These are phyloP conservation scores for Dolichotis patagonum DNA, from an alignment of 2,113 vertebrate species.

Conservation along the genomic window DNA sequence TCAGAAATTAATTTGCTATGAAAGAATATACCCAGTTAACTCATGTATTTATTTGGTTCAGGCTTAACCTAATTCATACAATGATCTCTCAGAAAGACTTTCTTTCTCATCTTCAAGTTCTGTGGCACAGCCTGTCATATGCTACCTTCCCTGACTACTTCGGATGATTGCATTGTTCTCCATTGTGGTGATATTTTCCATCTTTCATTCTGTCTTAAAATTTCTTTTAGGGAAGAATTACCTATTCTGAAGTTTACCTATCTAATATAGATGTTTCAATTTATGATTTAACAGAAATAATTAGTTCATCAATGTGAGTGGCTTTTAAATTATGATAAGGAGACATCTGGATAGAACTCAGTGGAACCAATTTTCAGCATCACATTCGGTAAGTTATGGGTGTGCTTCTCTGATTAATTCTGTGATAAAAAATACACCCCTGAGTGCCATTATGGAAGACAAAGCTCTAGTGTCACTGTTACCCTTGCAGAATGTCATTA, in stretches of 20 bases:
- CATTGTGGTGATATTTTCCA: not conserved
- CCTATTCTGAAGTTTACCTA: not conserved
- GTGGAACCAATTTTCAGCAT: slow-evolving; percentile 42
- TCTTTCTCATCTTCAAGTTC: not conserved
- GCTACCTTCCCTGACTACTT: not conserved
- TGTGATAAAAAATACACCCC: slow-evolving; percentile 59
- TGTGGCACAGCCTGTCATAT: not conserved
- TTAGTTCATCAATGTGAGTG: not conserved
- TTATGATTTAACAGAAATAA: slow-evolving; percentile 48
- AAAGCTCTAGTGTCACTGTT: slow-evolving; percentile 44
- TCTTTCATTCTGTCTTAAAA: not conserved
- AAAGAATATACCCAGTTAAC: not conserved
- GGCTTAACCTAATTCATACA: not conserved
- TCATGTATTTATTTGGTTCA: not conserved
- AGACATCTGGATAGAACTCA: slow-evolving; percentile 42
- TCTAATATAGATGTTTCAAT: not conserved
- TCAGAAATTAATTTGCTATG: not conserved
- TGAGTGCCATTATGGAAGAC: slow-evolving; percentile 59
- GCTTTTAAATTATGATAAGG: slow-evolving; percentile 14
- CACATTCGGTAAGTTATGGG: slow-evolving; percentile 3
- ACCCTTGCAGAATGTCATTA: slow-evolving; percentile 56
- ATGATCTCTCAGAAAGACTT: not conserved
- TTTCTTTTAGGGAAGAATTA: not conserved
- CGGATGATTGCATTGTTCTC: not conserved
- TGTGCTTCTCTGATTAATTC: slow-evolving; percentile 56